Conservation (phyloP, 2,888 invertebrate species). For the Mesorhabditis spiculigera region DNA sequence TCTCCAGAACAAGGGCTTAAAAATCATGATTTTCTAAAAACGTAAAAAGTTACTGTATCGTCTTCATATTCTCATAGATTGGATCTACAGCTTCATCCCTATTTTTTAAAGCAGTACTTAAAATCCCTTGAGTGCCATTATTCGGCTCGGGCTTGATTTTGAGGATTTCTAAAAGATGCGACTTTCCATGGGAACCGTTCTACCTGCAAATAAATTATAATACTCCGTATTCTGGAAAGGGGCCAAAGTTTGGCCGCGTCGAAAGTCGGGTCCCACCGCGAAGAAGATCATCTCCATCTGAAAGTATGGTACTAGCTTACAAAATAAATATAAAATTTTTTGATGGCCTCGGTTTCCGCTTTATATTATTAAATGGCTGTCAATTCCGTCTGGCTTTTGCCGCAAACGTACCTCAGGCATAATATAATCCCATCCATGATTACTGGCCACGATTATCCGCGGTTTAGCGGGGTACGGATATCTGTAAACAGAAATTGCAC, state of each 20-base stretch:
- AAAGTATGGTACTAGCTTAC: no score
- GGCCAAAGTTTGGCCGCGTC: not conserved
- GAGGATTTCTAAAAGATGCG: not conserved
- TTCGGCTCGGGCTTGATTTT: not conserved
- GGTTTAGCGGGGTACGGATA: not conserved
- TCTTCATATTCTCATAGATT: not conserved
- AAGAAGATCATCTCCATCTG: not conserved
- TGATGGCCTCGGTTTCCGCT: no score
- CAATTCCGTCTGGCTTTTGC: no score
- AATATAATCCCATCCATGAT: conserved; percentile 5
- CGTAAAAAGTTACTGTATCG: not conserved
- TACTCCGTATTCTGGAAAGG: not conserved
- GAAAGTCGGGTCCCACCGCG: not conserved
- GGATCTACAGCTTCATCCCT: not conserved
- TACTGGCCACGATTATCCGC: not conserved
- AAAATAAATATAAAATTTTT: no score
- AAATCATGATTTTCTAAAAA: not conserved
- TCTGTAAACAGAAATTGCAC: not conserved
- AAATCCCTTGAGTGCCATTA: not conserved
- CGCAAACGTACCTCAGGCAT: not conserved
- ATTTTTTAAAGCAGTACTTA: not conserved
- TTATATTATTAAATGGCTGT: no score
- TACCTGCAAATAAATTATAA: not conserved
- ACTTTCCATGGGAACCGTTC: not conserved
- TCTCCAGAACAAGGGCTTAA: not conserved